Percentiles rank a stretch among this genome's conserved stretches.
These are phyloP conservation scores for Eupithecia exiguata DNA, from an alignment of 2,888 invertebrate species.

Conservation along the genomic window DNA sequence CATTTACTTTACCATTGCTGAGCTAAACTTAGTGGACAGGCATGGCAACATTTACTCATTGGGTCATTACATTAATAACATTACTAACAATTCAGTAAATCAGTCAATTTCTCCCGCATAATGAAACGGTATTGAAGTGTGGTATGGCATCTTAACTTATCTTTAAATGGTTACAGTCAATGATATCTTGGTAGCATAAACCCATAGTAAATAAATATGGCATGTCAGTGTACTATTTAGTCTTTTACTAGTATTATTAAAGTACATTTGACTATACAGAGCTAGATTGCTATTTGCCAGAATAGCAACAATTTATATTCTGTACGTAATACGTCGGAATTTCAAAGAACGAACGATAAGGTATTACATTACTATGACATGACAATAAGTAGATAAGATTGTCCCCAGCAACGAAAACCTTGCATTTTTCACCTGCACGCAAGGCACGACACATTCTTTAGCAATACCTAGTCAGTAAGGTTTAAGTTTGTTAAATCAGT, in stretches of 20 bases:
- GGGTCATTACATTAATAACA: slow-evolving; percentile 15
- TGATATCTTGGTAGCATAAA: slow-evolving; percentile 48
- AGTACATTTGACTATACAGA: neutral
- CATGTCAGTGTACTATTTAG: neutral
- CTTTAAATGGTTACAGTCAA: slow-evolving; percentile 32
- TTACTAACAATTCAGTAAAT: slow-evolving; percentile 16
- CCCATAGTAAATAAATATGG: slow-evolving; percentile 42
- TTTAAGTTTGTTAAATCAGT: neutral
- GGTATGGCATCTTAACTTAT: slow-evolving; percentile 3
- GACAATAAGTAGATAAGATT: neutral
- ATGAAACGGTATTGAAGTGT: slow-evolving; percentile 4
- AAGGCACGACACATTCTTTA: neutral
- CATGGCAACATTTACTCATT: neutral
- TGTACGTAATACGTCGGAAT: neutral
- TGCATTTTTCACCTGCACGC: neutral
- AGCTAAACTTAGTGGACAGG: neutral
- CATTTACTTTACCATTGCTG: neutral
- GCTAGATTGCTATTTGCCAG: neutral
- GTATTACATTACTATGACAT: neutral
- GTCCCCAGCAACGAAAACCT: neutral
- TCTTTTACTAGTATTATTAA: no score
- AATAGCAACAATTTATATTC: neutral
- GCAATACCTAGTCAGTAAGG: neutral
- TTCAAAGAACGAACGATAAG: neutral
- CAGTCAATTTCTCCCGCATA: slow-evolving; percentile 18